phyloP scores from a whole-genome alignment of 2,888 invertebrate species.

The Sceliomorpha sp. region DNA sequence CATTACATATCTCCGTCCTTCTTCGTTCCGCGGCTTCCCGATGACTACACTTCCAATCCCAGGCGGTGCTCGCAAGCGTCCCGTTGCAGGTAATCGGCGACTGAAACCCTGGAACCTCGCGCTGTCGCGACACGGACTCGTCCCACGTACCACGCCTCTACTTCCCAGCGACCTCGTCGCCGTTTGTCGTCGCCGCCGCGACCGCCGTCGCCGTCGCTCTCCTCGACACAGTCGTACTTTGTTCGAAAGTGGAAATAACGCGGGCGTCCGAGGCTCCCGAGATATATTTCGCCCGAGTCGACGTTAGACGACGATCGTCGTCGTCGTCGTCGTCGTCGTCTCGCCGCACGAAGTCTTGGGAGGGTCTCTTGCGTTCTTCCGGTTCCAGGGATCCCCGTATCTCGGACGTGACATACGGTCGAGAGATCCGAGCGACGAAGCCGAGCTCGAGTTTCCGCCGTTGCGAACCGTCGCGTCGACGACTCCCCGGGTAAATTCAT shows the following conservation, averaged over 20 bases:
- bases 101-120: conserved; percentile 11
- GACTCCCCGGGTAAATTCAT: too few species aligned
- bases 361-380: conserved; percentile 19
- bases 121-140: conserved; percentile 25
- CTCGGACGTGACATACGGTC: conserved; percentile 13
- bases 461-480: too few species aligned
- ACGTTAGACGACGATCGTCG: conserved; percentile 7
- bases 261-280: conserved; percentile 11
- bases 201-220: too few species aligned
- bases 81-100: conserved; percentile 58
- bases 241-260: conserved; percentile 43
- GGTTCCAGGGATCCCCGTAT: conserved; percentile 10
- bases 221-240: conserved; percentile 35
- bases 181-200: too few species aligned
- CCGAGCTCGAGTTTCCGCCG: too few species aligned
- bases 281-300: conserved; percentile 18
- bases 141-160: conserved; percentile 27
- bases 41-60: conserved; percentile 49
- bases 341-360: conserved; percentile 12
- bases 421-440: conserved; percentile 10
- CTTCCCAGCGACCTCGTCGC: conserved; percentile 23
- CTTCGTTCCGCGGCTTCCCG: conserved; percentile 24
- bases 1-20: conserved; percentile 26
- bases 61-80: conserved; percentile 51
- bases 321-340: too few species aligned